Evolutionary conservation across 2,888 invertebrate species (phyloP).

Genomic region (Scrobipalpa atriplicella): DNA sequence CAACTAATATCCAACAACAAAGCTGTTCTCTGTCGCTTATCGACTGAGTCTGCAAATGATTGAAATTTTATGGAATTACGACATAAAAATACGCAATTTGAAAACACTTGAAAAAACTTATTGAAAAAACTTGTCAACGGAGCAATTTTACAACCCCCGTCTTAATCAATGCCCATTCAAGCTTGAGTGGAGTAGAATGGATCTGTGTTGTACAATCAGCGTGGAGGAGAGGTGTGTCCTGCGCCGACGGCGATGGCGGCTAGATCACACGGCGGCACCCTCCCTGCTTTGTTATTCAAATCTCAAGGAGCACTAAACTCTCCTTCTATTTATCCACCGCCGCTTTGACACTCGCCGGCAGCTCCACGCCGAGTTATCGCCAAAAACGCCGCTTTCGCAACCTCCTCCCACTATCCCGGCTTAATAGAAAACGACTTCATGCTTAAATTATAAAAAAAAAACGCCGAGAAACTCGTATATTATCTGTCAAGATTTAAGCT

Average conservation of each 20-base stretch:
- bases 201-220: slow-evolving; percentile 24
- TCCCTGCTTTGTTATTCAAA: slow-evolving; percentile 56
- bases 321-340: slow-evolving; percentile 43
- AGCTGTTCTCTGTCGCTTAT: neutral
- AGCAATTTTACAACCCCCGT: slow-evolving; percentile 14
- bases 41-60: neutral
- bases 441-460: slow-evolving; percentile 39
- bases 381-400: slow-evolving; percentile 44
- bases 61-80: neutral
- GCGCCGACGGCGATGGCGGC: slow-evolving; percentile 39
- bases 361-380: slow-evolving; percentile 47
- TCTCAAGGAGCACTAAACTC: slow-evolving; percentile 40
- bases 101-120: neutral
- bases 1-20: neutral
- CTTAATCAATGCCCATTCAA: slow-evolving; percentile 19
- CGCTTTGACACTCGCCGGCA: slow-evolving; percentile 46
- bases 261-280: slow-evolving; percentile 43
- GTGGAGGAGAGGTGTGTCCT: slow-evolving; percentile 41
- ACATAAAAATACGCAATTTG: neutral
- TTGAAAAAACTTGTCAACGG: neutral
- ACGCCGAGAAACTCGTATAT: slow-evolving; percentile 47
- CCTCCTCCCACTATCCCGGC: slow-evolving; percentile 15
- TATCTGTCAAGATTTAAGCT: slow-evolving; percentile 65
- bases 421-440: slow-evolving; percentile 23
- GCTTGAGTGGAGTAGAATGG: slow-evolving; percentile 20